Evolutionary conservation across 2,113 vertebrate species (phyloP), one percentile per base, ranked within the genome.

Genomic region (Chascanopsetta lugubris): DNA sequence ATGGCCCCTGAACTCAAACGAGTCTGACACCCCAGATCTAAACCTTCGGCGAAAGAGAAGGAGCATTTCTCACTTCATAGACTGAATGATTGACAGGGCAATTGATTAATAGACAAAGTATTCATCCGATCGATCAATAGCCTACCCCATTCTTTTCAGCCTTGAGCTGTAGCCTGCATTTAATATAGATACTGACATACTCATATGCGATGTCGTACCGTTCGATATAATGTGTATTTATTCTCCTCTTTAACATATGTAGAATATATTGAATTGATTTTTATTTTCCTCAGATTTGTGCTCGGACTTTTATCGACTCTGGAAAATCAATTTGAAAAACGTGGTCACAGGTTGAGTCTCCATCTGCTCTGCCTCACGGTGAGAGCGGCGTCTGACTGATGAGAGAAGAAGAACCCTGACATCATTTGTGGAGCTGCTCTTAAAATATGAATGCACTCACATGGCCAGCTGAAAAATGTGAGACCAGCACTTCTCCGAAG

Each of bases 361-460:
- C 10, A 22, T 40, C 38, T 72, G 24, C 50, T 4, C 34, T 10
- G 32, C 62, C n/a, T 32, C 68, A 6, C 53, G 21, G 26, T 6
- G 22, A 54, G 61, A 29, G 32, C 53, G 55, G 36, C 51, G 20
- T 47, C 29, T 72, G 69, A 70, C 13, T 8, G 66, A 75, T 83
- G 54, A 45, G 18, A 63, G 21, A 69, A 63, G 21, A 69, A 48
- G 57, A 57, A 57, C 61, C 74, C 61, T 61, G 63, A 68, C 67
- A 71, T 65, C 53, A 67, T 72, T 76, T 64, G 63, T 47, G 50
- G 32, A 55, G 36, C 48, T 27, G 64, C 58, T 85, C 7, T 80
- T 72, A 68, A 86, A 75, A 83, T n/a, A 79, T 67, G 51, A 69
- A 85, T 70, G 38, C 13, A 65, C 62, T 45, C 53, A 48, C 20